phyloP scores from a whole-genome alignment of 1,140 invertebrate species.

The Eupristina koningsbergeri region DNA sequence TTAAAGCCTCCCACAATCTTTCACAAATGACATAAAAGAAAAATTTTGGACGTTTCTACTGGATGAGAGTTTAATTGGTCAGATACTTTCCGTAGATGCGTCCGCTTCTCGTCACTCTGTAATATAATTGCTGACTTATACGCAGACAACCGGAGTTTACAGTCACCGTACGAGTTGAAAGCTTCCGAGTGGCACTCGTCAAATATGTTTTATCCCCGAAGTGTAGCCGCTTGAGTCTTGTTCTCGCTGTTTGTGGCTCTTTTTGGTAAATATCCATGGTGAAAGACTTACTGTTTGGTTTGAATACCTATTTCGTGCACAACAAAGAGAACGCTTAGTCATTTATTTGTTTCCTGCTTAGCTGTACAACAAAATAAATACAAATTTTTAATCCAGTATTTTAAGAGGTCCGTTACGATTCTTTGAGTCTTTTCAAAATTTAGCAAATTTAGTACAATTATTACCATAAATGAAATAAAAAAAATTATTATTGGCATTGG shows the following conservation, averaged over 20 bases:
- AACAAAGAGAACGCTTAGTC: neutral
- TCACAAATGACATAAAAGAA: neutral
- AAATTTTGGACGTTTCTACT: neutral
- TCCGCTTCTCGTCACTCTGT: slow-evolving; percentile 68
- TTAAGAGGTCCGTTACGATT: too few species aligned
- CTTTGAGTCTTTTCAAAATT: too few species aligned
- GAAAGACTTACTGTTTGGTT: neutral
- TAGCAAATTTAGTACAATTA: too few species aligned
- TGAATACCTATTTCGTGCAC: neutral
- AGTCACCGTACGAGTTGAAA: slow-evolving; percentile 54
- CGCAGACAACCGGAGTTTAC: slow-evolving; percentile 47
- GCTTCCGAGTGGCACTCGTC: slow-evolving; percentile 58
- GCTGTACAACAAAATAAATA: too few species aligned
- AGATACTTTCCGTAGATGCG: slow-evolving; percentile 68
- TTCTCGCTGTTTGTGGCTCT: slow-evolving; percentile 50
- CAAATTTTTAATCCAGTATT: too few species aligned
- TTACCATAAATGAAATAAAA: too few species aligned
- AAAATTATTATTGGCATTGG: too few species aligned
- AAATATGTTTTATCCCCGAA: slow-evolving; percentile 61
- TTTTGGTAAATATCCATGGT: too few species aligned
- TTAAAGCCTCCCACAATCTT: neutral
- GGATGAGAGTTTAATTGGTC: slow-evolving; percentile 47
- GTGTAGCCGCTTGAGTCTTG: slow-evolving; percentile 62
- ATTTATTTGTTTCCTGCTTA: too few species aligned
- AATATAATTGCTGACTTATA: slow-evolving; percentile 59